phyloP scores from a whole-genome alignment of 2,888 invertebrate genomes.

The Pristionchus entomophagus region DNA sequence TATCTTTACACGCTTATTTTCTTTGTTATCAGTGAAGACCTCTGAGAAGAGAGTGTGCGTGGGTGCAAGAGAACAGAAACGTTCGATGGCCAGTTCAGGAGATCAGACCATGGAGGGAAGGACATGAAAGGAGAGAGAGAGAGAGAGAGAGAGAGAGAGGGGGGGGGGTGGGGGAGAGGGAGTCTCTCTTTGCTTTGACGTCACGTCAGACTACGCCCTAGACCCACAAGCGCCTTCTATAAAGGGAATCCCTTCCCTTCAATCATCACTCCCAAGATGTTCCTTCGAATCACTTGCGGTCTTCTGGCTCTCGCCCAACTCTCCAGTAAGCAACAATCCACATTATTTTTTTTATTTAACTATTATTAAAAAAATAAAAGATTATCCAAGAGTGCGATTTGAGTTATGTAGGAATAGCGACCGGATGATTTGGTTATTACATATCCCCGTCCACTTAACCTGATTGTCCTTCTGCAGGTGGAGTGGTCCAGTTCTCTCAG shows the following conservation, averaged over 20 bases:
- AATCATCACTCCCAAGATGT: too few species aligned
- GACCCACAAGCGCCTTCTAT: not conserved
- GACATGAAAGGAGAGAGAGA: not conserved
- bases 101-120: not conserved
- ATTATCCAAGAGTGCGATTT: not conserved
- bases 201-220: not conserved
- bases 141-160: not conserved
- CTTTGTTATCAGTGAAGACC: not conserved
- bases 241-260: not conserved
- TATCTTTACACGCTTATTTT: not conserved
- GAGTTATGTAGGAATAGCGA: too few species aligned
- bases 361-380: not conserved
- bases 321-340: not conserved
- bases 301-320: not conserved
- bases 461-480: too few species aligned
- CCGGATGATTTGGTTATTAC: too few species aligned
- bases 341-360: not conserved
- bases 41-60: not conserved
- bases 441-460: too few species aligned
- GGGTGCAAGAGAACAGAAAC: not conserved
- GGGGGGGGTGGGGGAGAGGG: not conserved
- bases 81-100: not conserved
- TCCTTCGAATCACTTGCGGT: not conserved
- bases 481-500: not conserved
- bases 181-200: not conserved